Base-by-base conservation (phyloP, 2,113 vertebrate species). In the Caracal caracal region DNA sequence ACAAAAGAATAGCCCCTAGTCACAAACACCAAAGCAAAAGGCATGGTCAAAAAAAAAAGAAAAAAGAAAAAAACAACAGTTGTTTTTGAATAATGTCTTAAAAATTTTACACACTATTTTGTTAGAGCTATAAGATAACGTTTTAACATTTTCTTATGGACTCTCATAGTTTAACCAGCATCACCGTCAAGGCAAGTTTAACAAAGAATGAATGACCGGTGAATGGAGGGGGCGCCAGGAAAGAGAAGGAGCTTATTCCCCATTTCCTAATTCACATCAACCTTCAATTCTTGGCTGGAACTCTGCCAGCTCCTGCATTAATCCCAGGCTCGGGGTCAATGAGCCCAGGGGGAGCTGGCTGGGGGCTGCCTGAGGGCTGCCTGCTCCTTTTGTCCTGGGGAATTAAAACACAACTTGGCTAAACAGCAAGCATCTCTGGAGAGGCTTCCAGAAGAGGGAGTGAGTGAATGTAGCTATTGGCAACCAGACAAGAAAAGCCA, bases 401-500 rank as follows among this genome's bases (percentile, higher is more conserved):
- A 81, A 93, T 94, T 93, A 88, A 91, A 92, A 93, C 43, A 70
- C 89, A 93, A 59, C 82, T 87, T 59, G 70, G 26, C 59, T 63
- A 65, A 94, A 96, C 4, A 65, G 95, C 89, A 85, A 70, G 51
- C 28, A 37, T 81, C 78, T 82, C 35, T 24, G 85, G 61, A 82
- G 20, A 94, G 90, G 81, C 76, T 93, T 90, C 78, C 88, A 5
- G 0, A 49, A 35, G 49, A 40, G 71, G 0, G 95, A 96, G 47
- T 47, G 80, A 95, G 80, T 78, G 95, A 73, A 1, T 76, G 94
- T 91, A 98, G 96, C 93, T 93, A 90, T 40, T 96, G 97, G 96
- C 97, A 98, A 86, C 78, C 73, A 90, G 94, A 96, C 49, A 93
- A 96, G 96, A 78, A 49, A 97, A 94, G 51, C 80, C 93, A 95